phyloP scores from a whole-genome alignment of 2,797 vertebrate genomes.

The Rachycentron canadum region DNA sequence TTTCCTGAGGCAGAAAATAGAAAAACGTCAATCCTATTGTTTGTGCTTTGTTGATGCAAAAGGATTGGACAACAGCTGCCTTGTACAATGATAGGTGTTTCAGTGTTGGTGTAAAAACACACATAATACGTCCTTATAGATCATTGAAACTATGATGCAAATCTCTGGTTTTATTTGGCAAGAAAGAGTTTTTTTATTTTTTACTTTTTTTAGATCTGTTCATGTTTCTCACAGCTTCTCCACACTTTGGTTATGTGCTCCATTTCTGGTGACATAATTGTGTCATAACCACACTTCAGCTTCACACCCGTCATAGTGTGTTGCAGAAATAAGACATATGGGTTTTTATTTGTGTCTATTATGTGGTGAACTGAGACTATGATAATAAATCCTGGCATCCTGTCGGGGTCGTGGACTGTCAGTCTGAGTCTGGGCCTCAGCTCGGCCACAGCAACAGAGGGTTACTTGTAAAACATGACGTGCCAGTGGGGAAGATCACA shows the following conservation, averaged over 20 bases:
- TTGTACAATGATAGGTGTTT: constrained; percentile 28
- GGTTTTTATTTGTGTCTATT: constrained; percentile 49
- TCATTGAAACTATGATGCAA: neutral
- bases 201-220: neutral
- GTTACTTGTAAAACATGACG: constrained; percentile 72
- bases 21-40: constrained; percentile 69
- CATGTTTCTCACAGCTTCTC: constrained; percentile 29
- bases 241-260: constrained; percentile 36
- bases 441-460: constrained; percentile 53
- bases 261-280: constrained; percentile 34
- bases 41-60: constrained; percentile 58
- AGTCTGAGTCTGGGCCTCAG: constrained; percentile 37
- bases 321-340: constrained; percentile 35
- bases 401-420: constrained; percentile 57
- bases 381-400: constrained; percentile 60
- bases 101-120: constrained; percentile 11
- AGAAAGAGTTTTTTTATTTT: neutral
- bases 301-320: constrained; percentile 11
- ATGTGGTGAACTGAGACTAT: constrained; percentile 52
- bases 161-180: constrained; percentile 28
- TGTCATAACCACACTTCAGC: constrained; percentile 35
- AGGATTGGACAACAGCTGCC: constrained; percentile 27
- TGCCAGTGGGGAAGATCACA: constrained; percentile 69
- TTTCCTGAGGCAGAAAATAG: constrained; percentile 68
- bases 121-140: neutral